Evolutionary conservation across 2,888 invertebrate species (phyloP).

Genomic region (Autographa pulchrina): DNA sequence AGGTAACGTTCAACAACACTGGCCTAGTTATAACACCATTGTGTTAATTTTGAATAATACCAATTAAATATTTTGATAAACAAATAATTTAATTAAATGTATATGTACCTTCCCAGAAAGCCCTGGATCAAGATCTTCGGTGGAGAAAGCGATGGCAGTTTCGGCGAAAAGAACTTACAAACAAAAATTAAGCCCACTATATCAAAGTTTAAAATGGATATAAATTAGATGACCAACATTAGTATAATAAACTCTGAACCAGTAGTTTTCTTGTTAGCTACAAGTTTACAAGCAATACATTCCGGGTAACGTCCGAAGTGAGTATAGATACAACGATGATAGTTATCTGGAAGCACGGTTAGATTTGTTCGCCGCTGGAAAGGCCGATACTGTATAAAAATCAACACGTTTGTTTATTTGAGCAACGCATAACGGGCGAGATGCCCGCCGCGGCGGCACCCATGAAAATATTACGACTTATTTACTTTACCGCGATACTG

Average conservation of each 20-base stretch:
- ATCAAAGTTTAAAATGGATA: conserved; percentile 19
- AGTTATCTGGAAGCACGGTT: conserved; percentile 73
- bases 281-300: conserved; percentile 47
- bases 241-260: conserved; percentile 20
- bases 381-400: conserved; percentile 84
- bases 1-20: background rate
- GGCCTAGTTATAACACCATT: background rate
- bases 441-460: conserved; percentile 82
- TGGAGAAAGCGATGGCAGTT: background rate
- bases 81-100: too few species aligned
- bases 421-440: conserved; percentile 80
- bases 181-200: background rate
- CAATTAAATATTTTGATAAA: too few species aligned
- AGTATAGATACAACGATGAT: conserved; percentile 56
- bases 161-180: background rate
- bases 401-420: conserved; percentile 87
- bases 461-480: conserved; percentile 87
- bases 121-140: too few species aligned
- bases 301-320: conserved; percentile 46
- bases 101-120: too few species aligned
- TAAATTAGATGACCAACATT: conserved; percentile 14
- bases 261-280: conserved; percentile 31
- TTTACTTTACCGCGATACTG: conserved; percentile 83
- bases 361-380: conserved; percentile 71
- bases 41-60: too few species aligned